Base-by-base conservation (phyloP, 2,797 vertebrate genomes). In the Arrhamphus sclerolepis region DNA sequence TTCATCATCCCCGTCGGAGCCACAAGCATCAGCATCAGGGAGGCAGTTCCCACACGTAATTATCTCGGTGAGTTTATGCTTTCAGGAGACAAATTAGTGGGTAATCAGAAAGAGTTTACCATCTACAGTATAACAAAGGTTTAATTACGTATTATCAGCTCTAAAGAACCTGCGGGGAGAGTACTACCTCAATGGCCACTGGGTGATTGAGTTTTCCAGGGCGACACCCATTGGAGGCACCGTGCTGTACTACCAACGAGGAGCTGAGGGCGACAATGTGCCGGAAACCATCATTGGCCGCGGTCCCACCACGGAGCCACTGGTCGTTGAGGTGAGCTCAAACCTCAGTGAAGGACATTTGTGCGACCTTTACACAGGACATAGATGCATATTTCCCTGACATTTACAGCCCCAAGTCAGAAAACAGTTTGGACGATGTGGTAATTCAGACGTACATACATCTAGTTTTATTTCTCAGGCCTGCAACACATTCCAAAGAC, bases 151-250 rank as follows among this genome's bases (percentile, higher is more conserved):
- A 1, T 6, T 2, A 4, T 2, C 87, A 99, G 98, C 97, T 21
- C 89, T 99, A 66, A 98, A 95, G 92, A 98, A 94, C 1, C 79
- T 95, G 46, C 92, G 31, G 14, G 96, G 97, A 0, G 93, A 96
- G 0, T 98, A 99, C 56, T 99, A 98, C 76, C 95, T 99, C 86
- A 99, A 99, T 0, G 97, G 98, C 22, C 94, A 94, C n/a, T 99
- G 96, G 97, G 94, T 94, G 0, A 95, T 99, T 1, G 94, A 95
- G 77, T 94, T 91, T 22, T 93, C 95, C 65, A 88, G 78, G 21
- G 89, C 93, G 0, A 86, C 94, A 14, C 89, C 94, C 0, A 82
- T 93, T 0, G 96, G 95, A 5, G 93, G 93, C 81, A 98, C 96
- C 0, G 59, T 94, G 68, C 83, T 99, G 63, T 94, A 95, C 86